These are phyloP conservation scores for Tachuris rubrigastra DNA, from an alignment of 2,113 vertebrate genomes.

Conservation along the genomic window DNA sequence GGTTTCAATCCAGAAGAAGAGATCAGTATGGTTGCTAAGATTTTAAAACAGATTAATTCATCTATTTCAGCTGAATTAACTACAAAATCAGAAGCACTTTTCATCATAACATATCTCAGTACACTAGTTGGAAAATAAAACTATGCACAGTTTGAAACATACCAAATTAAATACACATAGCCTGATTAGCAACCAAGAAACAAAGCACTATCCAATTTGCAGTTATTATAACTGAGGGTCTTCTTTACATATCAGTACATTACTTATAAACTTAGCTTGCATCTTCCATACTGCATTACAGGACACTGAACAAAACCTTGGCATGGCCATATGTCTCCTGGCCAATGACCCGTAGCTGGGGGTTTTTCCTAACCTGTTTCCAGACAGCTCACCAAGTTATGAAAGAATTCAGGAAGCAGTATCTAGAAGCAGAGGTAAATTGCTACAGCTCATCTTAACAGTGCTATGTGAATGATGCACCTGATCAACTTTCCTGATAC, in stretches of 20 bases:
- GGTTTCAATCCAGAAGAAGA: not conserved
- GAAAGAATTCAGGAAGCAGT: not conserved
- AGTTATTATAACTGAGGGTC: not conserved
- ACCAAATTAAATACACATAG: not conserved
- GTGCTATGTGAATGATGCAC: not conserved
- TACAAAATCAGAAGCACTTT: not conserved
- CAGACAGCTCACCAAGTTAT: not conserved
- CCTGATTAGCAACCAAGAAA: not conserved
- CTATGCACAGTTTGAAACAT: not conserved
- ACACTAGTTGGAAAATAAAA: not conserved
- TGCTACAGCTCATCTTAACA: not conserved
- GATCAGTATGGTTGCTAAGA: not conserved
- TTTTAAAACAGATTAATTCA: not conserved
- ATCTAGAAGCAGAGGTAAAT: not conserved
- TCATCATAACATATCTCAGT: not conserved
- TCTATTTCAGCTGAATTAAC: not conserved
- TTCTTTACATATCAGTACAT: not conserved
- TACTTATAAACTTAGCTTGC: not conserved
- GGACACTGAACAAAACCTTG: not conserved
- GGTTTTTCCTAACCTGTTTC: not conserved
- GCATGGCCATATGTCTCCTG: not conserved
- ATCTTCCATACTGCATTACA: not conserved
- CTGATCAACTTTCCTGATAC: not conserved
- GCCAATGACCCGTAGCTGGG: not conserved
- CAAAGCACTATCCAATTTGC: not conserved